Evolutionary conservation across 53 echinoderm and acorn worm genomes (phyloP).

Genomic region (Echinarachnius parma): DNA sequence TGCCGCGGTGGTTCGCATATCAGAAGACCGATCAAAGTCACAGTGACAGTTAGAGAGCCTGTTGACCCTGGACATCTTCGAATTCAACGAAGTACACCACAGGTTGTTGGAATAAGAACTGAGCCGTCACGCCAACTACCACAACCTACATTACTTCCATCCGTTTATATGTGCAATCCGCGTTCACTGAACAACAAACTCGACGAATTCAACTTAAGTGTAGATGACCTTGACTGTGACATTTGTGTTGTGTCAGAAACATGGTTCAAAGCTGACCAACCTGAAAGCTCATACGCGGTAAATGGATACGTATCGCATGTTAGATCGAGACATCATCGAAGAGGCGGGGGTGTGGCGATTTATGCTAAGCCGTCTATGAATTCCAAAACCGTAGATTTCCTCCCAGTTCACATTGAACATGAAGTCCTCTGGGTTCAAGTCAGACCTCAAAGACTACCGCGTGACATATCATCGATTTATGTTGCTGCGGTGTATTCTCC

Average conservation of each 20-base stretch:
- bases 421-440: constrained; percentile 7
- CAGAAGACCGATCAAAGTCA: no score
- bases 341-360: neutral
- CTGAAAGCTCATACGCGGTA: constrained; percentile 6
- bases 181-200: constrained; percentile 7
- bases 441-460: neutral
- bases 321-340: neutral
- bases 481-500: constrained; percentile 12
- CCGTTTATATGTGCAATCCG: constrained; percentile 7
- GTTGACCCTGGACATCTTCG: no score
- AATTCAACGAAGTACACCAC: no score
- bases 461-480: neutral
- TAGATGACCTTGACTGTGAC: neutral
- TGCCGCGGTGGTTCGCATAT: no score
- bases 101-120: no score
- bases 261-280: no score
- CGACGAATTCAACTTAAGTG: neutral
- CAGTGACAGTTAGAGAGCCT: no score
- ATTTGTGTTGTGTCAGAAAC: neutral
- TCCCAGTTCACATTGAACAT: constrained; percentile 6
- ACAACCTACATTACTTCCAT: no score
- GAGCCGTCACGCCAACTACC: no score
- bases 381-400: neutral
- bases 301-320: neutral
- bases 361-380: neutral